Base-by-base conservation (phyloP, 2,888 invertebrate species). In the Philaethria dido region DNA sequence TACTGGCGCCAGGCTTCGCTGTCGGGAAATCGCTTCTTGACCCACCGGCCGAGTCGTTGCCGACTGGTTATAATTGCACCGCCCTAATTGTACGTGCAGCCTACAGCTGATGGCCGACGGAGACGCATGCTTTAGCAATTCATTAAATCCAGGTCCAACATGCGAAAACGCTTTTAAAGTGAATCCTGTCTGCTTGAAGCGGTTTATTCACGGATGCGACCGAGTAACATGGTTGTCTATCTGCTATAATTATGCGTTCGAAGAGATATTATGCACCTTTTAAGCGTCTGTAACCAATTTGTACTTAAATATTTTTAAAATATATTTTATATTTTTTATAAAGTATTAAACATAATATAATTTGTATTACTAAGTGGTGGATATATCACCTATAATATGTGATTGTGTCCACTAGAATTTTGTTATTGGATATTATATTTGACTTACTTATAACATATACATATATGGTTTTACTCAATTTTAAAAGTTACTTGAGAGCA, bases 11-110 rank as follows among this genome's bases (percentile, higher is more conserved):
- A 86, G 84, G 81, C 86, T 80, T 81, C 82, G 85, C 78, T 74
- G 86, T 81, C 88, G 89, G 88, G 87, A 87, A 89, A 89, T 86
- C 85, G 88, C 87, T 84, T 70, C 69, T 68, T 90, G 91, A 91
- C 91, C 91, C 87, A 90, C 83, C 89, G 85, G 84, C 87, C 86
- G 86, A 86, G 78, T 86, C 83, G 83, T 75, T 73, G 77, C 74
- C 81, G 81, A 83, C 85, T 85, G 81, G 83, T 80, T 81, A 85
- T 89, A 87, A 90, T 91, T 89, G 88, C 87, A 80, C 80, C 86
- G 92, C 85, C 89, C 91, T 89, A 88, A 88, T 90, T 90, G 88
- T 86, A 80, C 78, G 77, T 36, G 20, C 55, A 20, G 55, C 16
- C 60, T 33, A 18, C 75, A 81, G 79, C 80, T 83, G 87, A 84